Conservation (phyloP, 2,113 vertebrate genomes). For the Mohoua ochrocephala region DNA sequence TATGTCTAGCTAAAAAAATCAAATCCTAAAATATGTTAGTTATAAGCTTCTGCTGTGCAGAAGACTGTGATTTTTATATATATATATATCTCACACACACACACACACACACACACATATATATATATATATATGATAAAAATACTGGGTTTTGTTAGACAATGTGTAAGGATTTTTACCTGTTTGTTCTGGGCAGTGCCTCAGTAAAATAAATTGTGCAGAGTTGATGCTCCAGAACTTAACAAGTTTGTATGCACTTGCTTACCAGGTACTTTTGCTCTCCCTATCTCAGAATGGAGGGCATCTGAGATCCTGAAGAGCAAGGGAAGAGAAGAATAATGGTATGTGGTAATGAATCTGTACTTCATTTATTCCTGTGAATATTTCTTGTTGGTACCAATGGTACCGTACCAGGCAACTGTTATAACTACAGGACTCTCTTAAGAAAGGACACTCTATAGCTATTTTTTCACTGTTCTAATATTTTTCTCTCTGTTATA, state of each 20-base stretch:
- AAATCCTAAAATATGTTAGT: conserved; percentile 71
- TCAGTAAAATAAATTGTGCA: conserved; percentile 51
- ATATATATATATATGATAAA: conserved; percentile 1
- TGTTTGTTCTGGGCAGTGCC: conserved; percentile 67
- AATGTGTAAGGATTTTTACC: conserved; percentile 68
- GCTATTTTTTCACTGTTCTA: conserved; percentile 25
- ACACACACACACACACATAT: not conserved
- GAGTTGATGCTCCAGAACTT: conserved; percentile 58
- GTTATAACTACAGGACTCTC: conserved; percentile 65
- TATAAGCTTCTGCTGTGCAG: conserved; percentile 79
- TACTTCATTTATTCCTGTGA: conserved; percentile 78
- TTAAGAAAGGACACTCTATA: conserved; percentile 48
- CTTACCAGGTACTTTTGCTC: conserved; percentile 28
- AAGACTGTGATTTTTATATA: conserved; percentile 68
- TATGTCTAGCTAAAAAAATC: conserved; percentile 66
- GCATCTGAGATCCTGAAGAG: conserved; percentile 45
- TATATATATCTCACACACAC: no score
- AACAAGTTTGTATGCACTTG: conserved; percentile 67
- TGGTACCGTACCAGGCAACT: conserved; percentile 72
- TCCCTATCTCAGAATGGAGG: not conserved
- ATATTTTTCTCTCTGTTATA: not conserved
- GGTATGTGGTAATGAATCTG: conserved; percentile 57
- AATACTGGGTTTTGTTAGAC: conserved; percentile 71
- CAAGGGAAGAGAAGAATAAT: conserved; percentile 58
- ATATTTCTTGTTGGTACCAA: conserved; percentile 79